A percentile compares a stretch with the other conserved stretches of the same genome.
Evolutionary conservation across 2,797 vertebrate genomes (phyloP).

Genomic region (Sylvia borin): DNA sequence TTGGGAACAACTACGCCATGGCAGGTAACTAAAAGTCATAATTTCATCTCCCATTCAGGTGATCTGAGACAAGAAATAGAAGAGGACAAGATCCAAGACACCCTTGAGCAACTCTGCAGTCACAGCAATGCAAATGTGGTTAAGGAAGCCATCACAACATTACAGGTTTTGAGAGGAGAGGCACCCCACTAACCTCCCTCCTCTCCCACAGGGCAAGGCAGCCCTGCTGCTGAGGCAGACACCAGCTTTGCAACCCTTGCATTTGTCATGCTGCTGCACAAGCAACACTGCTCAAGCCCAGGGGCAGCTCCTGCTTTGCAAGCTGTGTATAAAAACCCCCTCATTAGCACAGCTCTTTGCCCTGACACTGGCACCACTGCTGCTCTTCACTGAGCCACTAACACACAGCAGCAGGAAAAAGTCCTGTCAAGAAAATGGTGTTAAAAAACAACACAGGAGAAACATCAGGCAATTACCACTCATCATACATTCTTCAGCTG

Average conservation of each 20-base stretch:
- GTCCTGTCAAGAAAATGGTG: not conserved
- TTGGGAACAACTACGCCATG: not conserved
- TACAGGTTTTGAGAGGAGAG: slow-evolving; percentile 71
- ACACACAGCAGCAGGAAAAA: not conserved
- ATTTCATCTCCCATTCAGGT: slow-evolving; percentile 68
- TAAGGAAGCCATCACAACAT: slow-evolving; percentile 79
- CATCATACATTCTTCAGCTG: not conserved
- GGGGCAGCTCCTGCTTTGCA: not conserved
- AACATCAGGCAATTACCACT: not conserved
- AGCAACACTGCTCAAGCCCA: not conserved
- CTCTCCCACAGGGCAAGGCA: not conserved
- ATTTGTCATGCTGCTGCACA: not conserved
- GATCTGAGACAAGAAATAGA: slow-evolving; percentile 83
- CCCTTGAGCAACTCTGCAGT: slow-evolving; percentile 76
- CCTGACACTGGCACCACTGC: not conserved
- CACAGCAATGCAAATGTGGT: slow-evolving; percentile 82
- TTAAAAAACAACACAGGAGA: not conserved
- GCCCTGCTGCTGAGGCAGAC: not conserved
- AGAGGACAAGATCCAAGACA: slow-evolving; percentile 81
- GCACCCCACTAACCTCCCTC: not conserved
- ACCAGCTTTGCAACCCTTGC: not conserved
- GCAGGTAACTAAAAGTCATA: not conserved
- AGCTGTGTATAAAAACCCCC: not conserved
- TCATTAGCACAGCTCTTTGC: not conserved
- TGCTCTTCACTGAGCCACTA: not conserved